Evolutionary conservation across 2,797 vertebrate genomes (phyloP).

Genomic region (Ispidina picta): DNA sequence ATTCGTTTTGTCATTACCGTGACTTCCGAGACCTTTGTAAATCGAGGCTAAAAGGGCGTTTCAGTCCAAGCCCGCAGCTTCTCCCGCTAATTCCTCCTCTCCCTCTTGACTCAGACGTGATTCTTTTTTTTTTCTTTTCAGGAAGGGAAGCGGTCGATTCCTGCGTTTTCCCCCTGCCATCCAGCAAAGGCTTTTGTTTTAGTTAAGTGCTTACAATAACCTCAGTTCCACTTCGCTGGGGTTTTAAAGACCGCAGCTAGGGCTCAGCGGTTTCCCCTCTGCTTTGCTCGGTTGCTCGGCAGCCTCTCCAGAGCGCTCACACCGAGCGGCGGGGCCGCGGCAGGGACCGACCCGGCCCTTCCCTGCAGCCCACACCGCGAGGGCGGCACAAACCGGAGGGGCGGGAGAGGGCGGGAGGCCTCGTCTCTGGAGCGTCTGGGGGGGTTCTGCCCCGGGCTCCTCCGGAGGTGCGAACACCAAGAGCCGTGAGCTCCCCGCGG

Average conservation of each 20-base stretch:
- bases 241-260: neutral
- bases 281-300: too few relatives aligned
- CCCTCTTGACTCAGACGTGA: neutral
- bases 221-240: neutral
- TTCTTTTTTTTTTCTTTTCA: neutral
- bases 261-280: too few relatives aligned
- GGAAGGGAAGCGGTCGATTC: neutral
- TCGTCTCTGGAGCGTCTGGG: neutral
- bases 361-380: neutral
- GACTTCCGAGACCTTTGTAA: neutral
- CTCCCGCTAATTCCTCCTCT: neutral
- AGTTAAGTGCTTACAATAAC: neutral
- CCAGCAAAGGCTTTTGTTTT: neutral
- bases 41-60: neutral
- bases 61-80: neutral
- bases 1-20: neutral
- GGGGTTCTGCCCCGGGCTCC: neutral
- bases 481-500: neutral
- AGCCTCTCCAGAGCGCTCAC: neutral
- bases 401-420: neutral
- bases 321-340: neutral
- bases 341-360: neutral
- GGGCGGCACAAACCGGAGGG: neutral
- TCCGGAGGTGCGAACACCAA: neutral
- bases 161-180: neutral